A percentile compares a stretch with the other conserved stretches of the same genome.
phyloP scores from a whole-genome alignment of 2,797 vertebrate genomes.

The Cossypha dichroa region DNA sequence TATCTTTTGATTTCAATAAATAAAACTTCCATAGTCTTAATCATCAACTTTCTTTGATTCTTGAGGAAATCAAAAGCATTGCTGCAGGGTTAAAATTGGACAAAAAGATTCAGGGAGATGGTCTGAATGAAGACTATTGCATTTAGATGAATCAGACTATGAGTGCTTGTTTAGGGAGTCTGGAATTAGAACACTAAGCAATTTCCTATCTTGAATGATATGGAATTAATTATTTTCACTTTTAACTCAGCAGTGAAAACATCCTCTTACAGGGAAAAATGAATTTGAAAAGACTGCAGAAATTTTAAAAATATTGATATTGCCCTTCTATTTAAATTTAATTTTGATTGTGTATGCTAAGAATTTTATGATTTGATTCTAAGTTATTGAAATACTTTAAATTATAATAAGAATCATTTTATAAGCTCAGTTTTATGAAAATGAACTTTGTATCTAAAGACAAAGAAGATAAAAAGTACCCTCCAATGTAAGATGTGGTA shows the following conservation, averaged over 20 bases:
- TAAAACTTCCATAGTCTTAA: not conserved
- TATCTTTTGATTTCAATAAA: not conserved
- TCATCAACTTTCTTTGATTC: not conserved
- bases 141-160: not conserved
- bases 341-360: not conserved
- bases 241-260: not conserved
- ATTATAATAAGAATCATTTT: not conserved
- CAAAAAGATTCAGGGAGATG: not conserved
- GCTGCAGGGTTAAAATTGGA: not conserved
- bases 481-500: not conserved
- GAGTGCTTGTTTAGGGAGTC: not conserved
- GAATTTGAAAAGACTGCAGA: not conserved
- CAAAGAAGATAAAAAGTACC: not conserved
- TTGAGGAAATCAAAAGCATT: not conserved
- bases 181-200: not conserved
- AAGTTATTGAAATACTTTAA: not conserved
- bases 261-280: not conserved
- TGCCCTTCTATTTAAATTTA: not conserved
- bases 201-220: not conserved
- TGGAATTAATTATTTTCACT: not conserved
- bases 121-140: not conserved
- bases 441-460: not conserved
- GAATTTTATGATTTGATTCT: not conserved
- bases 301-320: not conserved
- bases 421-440: not conserved